Conservation (phyloP, 1,140 invertebrate genomes). For the Aphidius ervi region DNA sequence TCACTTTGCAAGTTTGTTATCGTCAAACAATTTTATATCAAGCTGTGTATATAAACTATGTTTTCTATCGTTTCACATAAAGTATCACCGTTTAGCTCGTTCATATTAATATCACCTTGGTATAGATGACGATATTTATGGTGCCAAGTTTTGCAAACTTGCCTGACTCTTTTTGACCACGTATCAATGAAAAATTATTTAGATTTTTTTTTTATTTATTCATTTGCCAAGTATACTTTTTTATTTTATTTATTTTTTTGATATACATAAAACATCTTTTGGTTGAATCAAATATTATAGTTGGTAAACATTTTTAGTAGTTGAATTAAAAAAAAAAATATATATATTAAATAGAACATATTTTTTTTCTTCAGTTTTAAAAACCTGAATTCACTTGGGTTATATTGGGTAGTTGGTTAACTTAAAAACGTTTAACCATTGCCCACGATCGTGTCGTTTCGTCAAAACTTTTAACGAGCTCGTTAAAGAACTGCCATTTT, state of each 20-base stretch:
- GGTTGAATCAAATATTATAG: too few species aligned
- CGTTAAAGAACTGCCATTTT: conserved; percentile 7
- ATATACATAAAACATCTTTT: too few species aligned
- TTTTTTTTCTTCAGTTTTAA: too few species aligned
- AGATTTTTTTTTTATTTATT: too few species aligned
- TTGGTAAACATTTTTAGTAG: too few species aligned
- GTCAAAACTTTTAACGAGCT: conserved; percentile 19
- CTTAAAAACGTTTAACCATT: conserved; percentile 8
- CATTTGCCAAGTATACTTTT: too few species aligned
- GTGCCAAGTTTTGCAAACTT: conserved; percentile 13
- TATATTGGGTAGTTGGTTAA: background rate
- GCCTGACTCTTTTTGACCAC: background rate
- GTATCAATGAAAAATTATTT: too few species aligned
- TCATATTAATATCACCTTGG: conserved; percentile 15
- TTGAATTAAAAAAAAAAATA: too few species aligned
- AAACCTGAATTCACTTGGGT: background rate
- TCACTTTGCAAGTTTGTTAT: background rate
- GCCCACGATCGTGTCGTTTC: conserved; percentile 2
- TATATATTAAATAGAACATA: too few species aligned
- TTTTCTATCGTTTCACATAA: conserved; percentile 11
- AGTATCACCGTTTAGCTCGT: conserved; percentile 6
- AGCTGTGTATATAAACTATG: background rate
- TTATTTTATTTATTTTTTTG: too few species aligned
- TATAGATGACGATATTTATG: conserved; percentile 16
- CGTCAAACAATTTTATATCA: background rate